phyloP scores from a whole-genome alignment of 2,888 invertebrate species.

The Xanthorhoe spadicearia region DNA sequence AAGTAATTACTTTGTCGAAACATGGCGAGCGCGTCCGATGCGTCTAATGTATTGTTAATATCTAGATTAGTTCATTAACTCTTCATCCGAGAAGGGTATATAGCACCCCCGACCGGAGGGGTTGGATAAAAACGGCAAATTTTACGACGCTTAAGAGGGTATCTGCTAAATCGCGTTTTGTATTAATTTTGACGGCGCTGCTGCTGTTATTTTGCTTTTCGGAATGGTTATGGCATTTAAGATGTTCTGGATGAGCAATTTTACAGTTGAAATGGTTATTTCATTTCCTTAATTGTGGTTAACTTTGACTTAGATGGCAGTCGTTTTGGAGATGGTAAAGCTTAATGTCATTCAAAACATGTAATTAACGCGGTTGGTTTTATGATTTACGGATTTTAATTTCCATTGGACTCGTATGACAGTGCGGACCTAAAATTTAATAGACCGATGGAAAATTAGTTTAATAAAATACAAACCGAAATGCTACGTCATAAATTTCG shows the following conservation, averaged over 20 bases:
- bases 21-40: constrained; percentile 73
- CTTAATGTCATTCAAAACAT: constrained; percentile 22
- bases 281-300: constrained; percentile 68
- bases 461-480: constrained; percentile 27
- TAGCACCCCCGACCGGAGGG: constrained; percentile 52
- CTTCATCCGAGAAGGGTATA: constrained; percentile 68
- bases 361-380: constrained; percentile 5
- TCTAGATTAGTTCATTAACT: constrained; percentile 84
- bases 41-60: constrained; percentile 83
- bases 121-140: constrained; percentile 63
- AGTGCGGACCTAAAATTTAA: background rate
- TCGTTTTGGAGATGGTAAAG: constrained; percentile 30
- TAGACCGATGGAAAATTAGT: constrained; percentile 4
- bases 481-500: constrained; percentile 34
- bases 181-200: constrained; percentile 76
- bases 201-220: constrained; percentile 67
- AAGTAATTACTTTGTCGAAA: constrained; percentile 64
- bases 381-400: background rate
- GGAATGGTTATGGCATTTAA: constrained; percentile 54
- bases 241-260: constrained; percentile 44
- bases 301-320: constrained; percentile 43
- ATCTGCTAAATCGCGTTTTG: constrained; percentile 69
- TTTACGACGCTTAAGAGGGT: constrained; percentile 70
- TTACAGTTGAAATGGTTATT: constrained; percentile 54
- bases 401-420: background rate